A percentile compares a stretch with the other conserved stretches of the same genome.
Conservation (phyloP, 2,113 vertebrate species). For the Chlorodrepanis virens region DNA sequence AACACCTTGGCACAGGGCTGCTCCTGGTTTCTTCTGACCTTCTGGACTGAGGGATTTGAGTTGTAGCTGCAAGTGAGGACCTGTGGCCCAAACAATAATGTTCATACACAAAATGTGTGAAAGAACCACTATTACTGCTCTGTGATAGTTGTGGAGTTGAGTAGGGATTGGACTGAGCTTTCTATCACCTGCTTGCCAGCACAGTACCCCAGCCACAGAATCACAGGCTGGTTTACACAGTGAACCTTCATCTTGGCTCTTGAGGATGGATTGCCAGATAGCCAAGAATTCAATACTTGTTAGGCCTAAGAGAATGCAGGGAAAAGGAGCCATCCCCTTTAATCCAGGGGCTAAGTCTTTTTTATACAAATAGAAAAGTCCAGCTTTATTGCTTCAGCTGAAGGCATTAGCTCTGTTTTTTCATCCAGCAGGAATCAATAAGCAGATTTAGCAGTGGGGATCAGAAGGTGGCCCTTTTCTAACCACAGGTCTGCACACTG, state of each 20-base stretch:
- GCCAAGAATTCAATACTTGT: rapidly evolving
- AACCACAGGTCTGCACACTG: background rate
- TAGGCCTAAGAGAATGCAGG: background rate
- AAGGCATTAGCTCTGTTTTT: background rate
- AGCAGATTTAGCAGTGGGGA: background rate
- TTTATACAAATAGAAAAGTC: background rate
- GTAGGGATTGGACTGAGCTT: background rate
- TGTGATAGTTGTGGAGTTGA: background rate
- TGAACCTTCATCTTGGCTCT: background rate
- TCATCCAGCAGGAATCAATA: background rate
- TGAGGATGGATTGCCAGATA: background rate
- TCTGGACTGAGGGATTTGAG: background rate
- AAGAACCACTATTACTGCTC: background rate
- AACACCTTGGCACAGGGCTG: background rate
- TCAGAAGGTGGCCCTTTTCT: background rate
- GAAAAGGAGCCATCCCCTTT: background rate
- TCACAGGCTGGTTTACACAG: background rate
- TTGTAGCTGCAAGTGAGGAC: background rate
- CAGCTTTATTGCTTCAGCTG: background rate
- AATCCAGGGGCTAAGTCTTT: background rate
- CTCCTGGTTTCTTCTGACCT: background rate
- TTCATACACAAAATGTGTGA: rapidly evolving
- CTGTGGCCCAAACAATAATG: background rate
- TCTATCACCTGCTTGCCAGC: background rate
- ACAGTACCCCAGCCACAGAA: background rate